Base-by-base conservation (phyloP, 1,140 invertebrate species). In the Phymorhynchus buccinoides region DNA sequence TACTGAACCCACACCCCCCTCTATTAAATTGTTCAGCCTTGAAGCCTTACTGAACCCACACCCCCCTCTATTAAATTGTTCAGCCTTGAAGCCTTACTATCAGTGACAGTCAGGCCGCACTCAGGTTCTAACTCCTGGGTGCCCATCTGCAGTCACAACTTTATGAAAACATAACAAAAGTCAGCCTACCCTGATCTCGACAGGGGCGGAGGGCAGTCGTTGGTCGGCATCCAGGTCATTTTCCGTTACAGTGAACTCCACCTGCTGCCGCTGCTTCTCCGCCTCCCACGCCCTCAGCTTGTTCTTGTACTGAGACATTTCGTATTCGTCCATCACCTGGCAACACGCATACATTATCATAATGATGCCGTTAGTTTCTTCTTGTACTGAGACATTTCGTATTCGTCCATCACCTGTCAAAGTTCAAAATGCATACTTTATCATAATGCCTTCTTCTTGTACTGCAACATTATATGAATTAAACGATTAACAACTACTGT, bases 201-300 rank as follows among this genome's bases (percentile, higher is more conserved):
- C 87, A n/a, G n/a, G n/a, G 75, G 88, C 87, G 39, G 87, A 84
- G 9, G 82, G 80, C 3, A 90, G 68, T 62, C 88, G 79, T 77
- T 89, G 87, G 79, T 93, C 92, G 68, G 92, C 92, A 87, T 93
- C 86, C 22, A 92, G 85, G 85, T 93, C 91, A 78, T 91, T 86
- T 83, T 94, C 93, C 80, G 92, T 93, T 71, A 94, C 91, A 22
- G 90, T 91, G 84, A 94, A 94, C 86, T 94, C 93, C 32, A 91
- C 87, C 62, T 89, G 90, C 89, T 93, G 92, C 68, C 92, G 80
- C 37, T 90, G 84, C 84, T 86, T 86, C 82, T 94, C 92, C 4
- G 86, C 86, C 66, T 93, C 89, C 93, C 93, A 94, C 3, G 88
- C 89, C n/a, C 80, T 56, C 68, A 94, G 83, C 66, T 90, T 87